Percentiles rank a stretch among this genome's conserved stretches.
phyloP scores from a whole-genome alignment of 2,113 vertebrate species.

The Proterorhinus semilunaris region DNA sequence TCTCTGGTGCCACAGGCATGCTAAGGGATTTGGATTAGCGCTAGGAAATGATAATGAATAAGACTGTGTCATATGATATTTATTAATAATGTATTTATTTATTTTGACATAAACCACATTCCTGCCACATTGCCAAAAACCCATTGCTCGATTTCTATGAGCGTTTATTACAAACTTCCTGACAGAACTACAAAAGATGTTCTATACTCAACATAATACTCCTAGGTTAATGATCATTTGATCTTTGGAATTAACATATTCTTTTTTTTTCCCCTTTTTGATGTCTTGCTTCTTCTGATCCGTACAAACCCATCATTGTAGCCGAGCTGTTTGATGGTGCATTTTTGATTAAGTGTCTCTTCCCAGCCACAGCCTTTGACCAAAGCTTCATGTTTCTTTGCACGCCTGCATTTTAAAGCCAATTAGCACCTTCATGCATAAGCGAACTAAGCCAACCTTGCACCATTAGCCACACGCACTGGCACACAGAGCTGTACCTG shows the following conservation, averaged over 20 bases:
- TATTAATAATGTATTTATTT: too few species aligned
- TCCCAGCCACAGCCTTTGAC: slow-evolving; percentile 26
- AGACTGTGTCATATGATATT: too few species aligned
- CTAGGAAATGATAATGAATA: too few species aligned
- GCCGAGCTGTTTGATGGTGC: slow-evolving; percentile 45
- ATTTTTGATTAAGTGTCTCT: slow-evolving; percentile 35
- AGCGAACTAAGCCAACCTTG: slow-evolving; percentile 1
- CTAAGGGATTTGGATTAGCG: too few species aligned
- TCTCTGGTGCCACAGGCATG: too few species aligned
- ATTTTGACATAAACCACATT: too few species aligned
- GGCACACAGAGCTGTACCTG: slow-evolving; percentile 21
- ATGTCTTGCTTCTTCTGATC: neutral
- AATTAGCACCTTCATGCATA: slow-evolving; percentile 41
- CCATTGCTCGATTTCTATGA: too few species aligned
- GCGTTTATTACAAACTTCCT: too few species aligned
- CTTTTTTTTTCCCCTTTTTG: neutral
- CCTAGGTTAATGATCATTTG: neutral
- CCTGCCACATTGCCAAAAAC: too few species aligned
- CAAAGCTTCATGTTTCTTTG: slow-evolving; percentile 45
- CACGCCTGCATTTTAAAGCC: slow-evolving; percentile 48
- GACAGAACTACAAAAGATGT: too few species aligned
- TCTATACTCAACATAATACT: too few species aligned
- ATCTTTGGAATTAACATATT: neutral
- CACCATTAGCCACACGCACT: slow-evolving; percentile 33
- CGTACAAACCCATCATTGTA: slow-evolving; percentile 14